Evolutionary conservation across 2,888 invertebrate species (phyloP).

Genomic region (Morpho helenor): DNA sequence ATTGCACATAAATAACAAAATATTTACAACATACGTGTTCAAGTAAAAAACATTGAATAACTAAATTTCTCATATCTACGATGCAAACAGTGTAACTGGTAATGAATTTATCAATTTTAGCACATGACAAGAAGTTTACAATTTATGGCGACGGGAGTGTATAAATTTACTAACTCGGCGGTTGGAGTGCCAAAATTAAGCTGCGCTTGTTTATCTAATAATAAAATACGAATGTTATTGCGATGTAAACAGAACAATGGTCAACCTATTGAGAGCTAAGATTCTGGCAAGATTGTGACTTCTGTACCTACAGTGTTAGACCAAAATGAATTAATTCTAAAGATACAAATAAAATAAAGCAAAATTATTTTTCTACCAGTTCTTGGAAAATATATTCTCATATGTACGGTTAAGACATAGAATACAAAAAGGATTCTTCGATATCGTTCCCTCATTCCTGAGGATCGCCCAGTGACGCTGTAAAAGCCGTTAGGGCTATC

Average conservation of each 20-base stretch:
- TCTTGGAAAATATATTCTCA: too few species aligned
- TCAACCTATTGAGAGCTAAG: constrained; percentile 8
- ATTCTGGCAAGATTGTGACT: constrained; percentile 12
- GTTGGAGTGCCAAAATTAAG: constrained; percentile 19
- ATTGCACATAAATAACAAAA: too few species aligned
- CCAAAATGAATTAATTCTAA: too few species aligned
- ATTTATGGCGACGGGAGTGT: constrained; percentile 13
- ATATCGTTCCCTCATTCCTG: too few species aligned
- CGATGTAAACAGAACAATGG: constrained; percentile 17
- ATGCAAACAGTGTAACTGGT: constrained; percentile 3
- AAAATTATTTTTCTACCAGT: too few species aligned
- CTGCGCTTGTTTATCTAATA: constrained; percentile 22
- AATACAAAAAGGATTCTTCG: too few species aligned
- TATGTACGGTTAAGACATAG: too few species aligned
- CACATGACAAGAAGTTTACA: constrained; percentile 14
- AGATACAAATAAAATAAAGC: too few species aligned
- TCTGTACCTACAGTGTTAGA: not conserved
- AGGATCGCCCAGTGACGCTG: too few species aligned
- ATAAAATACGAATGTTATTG: constrained; percentile 20
- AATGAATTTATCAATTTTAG: constrained; percentile 15
- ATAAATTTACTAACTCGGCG: constrained; percentile 17
- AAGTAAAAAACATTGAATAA: too few species aligned
- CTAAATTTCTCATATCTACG: not conserved
- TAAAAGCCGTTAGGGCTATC: too few species aligned
- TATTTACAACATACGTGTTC: too few species aligned